Evolutionary conservation across 2,113 vertebrate genomes (phyloP).

Genomic region (Lucifuga dentata): DNA sequence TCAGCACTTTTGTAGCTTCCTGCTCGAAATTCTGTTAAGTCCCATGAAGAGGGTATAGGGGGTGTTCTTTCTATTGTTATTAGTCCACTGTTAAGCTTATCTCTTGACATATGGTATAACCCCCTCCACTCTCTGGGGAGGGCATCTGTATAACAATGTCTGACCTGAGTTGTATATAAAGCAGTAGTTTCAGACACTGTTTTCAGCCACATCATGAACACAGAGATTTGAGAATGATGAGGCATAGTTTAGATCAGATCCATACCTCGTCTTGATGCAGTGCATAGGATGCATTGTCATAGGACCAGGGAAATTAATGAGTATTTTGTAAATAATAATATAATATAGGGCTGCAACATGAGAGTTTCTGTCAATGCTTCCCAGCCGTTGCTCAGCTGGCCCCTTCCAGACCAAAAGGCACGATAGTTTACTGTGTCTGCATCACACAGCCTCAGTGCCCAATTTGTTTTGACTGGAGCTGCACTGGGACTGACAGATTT

Average conservation of each 20-base stretch:
- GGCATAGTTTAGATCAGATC: neutral
- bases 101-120: conserved; percentile 73
- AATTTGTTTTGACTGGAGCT: conserved; percentile 66
- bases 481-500: conserved; percentile 26
- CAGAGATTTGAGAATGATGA: conserved; percentile 6
- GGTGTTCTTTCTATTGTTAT: neutral
- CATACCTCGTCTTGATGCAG: conserved; percentile 9
- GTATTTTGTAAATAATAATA: conserved; percentile 1
- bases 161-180: conserved; percentile 74
- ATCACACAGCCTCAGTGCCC: conserved; percentile 66
- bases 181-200: conserved; percentile 45
- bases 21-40: conserved; percentile 8
- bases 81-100: conserved; percentile 19
- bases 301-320: neutral
- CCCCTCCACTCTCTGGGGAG: conserved; percentile 57
- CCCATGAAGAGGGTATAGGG: neutral
- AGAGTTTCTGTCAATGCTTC: conserved; percentile 34
- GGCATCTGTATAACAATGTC: conserved; percentile 65
- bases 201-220: conserved; percentile 15
- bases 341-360: conserved; percentile 6
- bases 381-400: conserved; percentile 31
- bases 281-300: neutral
- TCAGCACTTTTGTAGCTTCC: conserved; percentile 21
- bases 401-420: conserved; percentile 13
- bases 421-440: conserved; percentile 60